Base-by-base conservation (phyloP, 1,140 invertebrate species). In the Drosophila tristis region DNA sequence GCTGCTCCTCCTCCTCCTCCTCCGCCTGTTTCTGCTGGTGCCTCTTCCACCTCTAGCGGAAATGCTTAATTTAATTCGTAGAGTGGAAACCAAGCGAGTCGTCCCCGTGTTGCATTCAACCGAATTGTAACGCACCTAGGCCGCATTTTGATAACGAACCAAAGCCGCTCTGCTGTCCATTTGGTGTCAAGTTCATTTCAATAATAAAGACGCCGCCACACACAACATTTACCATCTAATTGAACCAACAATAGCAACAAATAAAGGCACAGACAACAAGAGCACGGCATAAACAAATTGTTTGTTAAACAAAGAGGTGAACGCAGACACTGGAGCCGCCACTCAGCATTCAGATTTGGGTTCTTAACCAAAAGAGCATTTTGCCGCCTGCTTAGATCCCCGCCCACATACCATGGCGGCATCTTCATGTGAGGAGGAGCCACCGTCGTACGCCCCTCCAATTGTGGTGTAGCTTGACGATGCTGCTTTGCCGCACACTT, bases 161-260 rank as follows among this genome's bases (percentile, higher is more conserved):
- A 55, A 51, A 11, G 35, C 11, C 13, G 44, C 57, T 51, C 54
- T 62, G 53, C 51, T 78, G 82, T 59, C 50, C 78, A 82, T 86
- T 82, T 82, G 79, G 82, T 86, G 82, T 86, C 82, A 86, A 86
- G 82, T 89, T 78, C 82, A 53, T 81, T 86, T 86, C 54, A 87
- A 89, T 87, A 78, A 79, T 81, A 75, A 76, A 47, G 71, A 76
- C 74, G 73, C 74, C 73, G 64, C 55, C 56, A 15, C 35, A 39
- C 35, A 39, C 35, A 39, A 39, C 11, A 39, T 39, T 39, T 57
- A 20, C 29, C 39, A 26, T 75, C 35, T 53, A 61, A 62, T 58
- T 76, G 62, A 67, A 67, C 20, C 57, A 62, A 72, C 64, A 67
- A 23, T 8, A 42, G 51, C 9, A 54, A 54, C 51, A 54, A 54